Base-by-base conservation (phyloP, 2,113 vertebrate species). In the Indri indri region DNA sequence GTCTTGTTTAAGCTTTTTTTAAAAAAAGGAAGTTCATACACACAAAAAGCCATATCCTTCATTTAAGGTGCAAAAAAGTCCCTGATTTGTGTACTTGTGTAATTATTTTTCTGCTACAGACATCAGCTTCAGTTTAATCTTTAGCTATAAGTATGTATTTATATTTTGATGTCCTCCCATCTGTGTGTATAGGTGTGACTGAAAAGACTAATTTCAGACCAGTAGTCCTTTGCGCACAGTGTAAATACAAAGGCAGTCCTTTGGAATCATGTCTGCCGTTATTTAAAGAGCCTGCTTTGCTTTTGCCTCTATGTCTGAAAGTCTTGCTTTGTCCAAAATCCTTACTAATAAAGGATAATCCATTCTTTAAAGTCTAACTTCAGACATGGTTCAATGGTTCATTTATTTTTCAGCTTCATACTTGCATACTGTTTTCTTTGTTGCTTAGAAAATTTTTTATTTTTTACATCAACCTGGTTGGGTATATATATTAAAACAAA, bases 41-140 rank as follows among this genome's bases (percentile, higher is more conserved):
- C 18, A 17, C 54, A 42, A 47, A 54, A 63, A 91, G 22, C 47
- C 13, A 54, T 47, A 86, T 42, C 40, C 13, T 86, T 90, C 27
- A 52, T 50, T 52, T 32, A 66, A 68, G 16, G 50, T 42, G 7
- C 50, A 34, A 59, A 88, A 63, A 80, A 87, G 37, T 11, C 47
- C 11, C 61, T 68, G 34, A 59, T 91, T 57, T 61, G 52, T 90
- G 40, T 14, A 59, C 90, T 90, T 90, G 54, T 23, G n/a, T 93
- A 68, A 95, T 86, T 76, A 86, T 61, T 76, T 90, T 86, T 86
- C 65, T 95, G 27, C 90, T 76, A 27, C 16, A 76, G 12, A 66
- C 32, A 86, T 86, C 90, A 86, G 66, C 93, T 95, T 68, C n/a
- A 61, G 17, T 93, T 93, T 90, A 84, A 93, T 74, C 40, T 93